phyloP scores from a whole-genome alignment of 2,797 vertebrate genomes.

The Chelon labrosus region DNA sequence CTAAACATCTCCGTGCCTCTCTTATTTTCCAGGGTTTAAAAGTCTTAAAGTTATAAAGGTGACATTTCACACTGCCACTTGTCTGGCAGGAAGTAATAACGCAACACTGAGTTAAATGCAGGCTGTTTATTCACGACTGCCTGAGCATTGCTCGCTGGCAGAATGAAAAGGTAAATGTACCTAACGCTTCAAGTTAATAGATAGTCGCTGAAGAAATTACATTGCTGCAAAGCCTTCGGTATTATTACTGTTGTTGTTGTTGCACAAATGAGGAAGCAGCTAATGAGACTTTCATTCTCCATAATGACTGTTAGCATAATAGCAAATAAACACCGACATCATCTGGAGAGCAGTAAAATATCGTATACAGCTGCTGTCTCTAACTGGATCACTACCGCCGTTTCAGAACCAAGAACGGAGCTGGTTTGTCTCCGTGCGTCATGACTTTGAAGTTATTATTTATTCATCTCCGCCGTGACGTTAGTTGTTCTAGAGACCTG shows the following conservation, averaged over 20 bases:
- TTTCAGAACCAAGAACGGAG: too few species aligned
- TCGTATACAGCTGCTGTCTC: too few species aligned
- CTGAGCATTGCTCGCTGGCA: not conserved
- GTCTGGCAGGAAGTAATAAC: slow-evolving; percentile 1
- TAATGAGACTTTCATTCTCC: not conserved
- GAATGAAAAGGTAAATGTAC: not conserved
- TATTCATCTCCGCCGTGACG: too few species aligned
- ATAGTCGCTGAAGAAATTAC: too few species aligned
- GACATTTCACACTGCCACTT: slow-evolving; percentile 18
- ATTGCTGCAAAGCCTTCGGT: not conserved
- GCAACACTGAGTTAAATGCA: slow-evolving; percentile 9
- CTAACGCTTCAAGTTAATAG: not conserved
- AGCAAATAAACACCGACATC: too few species aligned
- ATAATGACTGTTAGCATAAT: not conserved
- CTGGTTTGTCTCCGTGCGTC: too few species aligned
- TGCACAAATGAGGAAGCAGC: not conserved
- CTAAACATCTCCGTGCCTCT: slow-evolving; percentile 3
- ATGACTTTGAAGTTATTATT: too few species aligned
- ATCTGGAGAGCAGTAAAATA: too few species aligned
- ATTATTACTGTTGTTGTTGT: too few species aligned
- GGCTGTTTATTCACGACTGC: slow-evolving; percentile 4
- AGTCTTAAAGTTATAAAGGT: slow-evolving; percentile 9
- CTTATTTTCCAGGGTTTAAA: slow-evolving; percentile 19
- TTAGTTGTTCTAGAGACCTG: too few species aligned
- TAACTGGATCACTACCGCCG: too few species aligned